phyloP scores from a whole-genome alignment of 2,797 vertebrate genomes.

The Bradypodion pumilum region DNA sequence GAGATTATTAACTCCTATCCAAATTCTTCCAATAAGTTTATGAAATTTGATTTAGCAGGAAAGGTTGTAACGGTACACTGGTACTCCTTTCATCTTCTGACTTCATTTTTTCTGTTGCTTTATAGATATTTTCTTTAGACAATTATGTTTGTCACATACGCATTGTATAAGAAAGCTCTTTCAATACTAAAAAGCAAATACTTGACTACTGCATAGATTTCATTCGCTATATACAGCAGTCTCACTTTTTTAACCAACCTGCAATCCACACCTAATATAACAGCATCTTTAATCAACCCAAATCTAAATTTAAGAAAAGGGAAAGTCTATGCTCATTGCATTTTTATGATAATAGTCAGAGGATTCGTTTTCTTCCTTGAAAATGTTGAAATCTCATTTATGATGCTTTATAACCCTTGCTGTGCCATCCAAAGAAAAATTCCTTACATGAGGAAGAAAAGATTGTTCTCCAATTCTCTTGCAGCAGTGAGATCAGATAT shows the following conservation, averaged over 20 bases:
- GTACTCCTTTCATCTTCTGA: conserved; percentile 63
- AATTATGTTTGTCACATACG: conserved; percentile 60
- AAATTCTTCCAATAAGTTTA: conserved; percentile 62
- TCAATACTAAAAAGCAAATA: conserved; percentile 68
- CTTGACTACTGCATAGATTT: conserved; percentile 64
- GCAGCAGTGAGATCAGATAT: conserved; percentile 66
- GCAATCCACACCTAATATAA: conserved; percentile 39
- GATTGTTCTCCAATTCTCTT: conserved; percentile 56
- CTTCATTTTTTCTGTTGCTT: conserved; percentile 57
- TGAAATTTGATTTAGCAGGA: conserved; percentile 65
- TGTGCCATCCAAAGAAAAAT: conserved; percentile 68
- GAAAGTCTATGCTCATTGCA: conserved; percentile 78
- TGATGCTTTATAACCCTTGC: conserved; percentile 62
- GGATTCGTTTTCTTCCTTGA: conserved; percentile 52
- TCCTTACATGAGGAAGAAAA: conserved; percentile 52
- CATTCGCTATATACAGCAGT: conserved; percentile 65
- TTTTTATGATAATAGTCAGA: conserved; percentile 57
- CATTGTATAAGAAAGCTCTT: conserved; percentile 65
- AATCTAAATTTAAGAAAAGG: conserved; percentile 64
- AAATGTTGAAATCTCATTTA: conserved; percentile 63
- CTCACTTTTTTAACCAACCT: conserved; percentile 24
- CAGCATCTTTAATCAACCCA: conserved; percentile 67
- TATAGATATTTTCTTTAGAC: conserved; percentile 45
- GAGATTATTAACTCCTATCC: conserved; percentile 68
- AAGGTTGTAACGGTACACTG: conserved; percentile 70